Conservation (phyloP, 2,888 invertebrate species). For the Coelopa pilipes region DNA sequence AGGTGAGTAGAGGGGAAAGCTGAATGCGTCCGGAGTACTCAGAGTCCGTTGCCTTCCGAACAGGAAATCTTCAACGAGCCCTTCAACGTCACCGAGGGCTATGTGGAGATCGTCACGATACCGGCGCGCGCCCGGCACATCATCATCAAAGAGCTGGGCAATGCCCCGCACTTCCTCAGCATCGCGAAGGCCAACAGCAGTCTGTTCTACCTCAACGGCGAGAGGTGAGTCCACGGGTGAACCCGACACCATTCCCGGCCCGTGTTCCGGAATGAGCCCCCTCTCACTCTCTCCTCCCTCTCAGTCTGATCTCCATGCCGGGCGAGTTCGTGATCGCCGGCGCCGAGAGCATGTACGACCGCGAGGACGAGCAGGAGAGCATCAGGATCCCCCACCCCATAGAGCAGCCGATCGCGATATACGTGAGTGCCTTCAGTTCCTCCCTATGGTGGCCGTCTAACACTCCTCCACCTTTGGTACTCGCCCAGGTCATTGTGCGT, state of each 20-base stretch:
- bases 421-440: slow-evolving; percentile 70
- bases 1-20: slow-evolving; percentile 55
- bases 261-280: too few relatives aligned
- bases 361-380: slow-evolving; percentile 82
- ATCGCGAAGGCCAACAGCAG: slow-evolving; percentile 77
- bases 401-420: slow-evolving; percentile 81
- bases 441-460: background rate
- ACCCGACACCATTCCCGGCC: too few relatives aligned
- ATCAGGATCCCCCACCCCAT: slow-evolving; percentile 85
- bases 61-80: slow-evolving; percentile 64
- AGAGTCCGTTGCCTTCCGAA: background rate
- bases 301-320: slow-evolving; percentile 76
- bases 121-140: slow-evolving; percentile 85
- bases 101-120: slow-evolving; percentile 73
- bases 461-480: slow-evolving; percentile 28
- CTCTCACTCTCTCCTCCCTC: slow-evolving; percentile 49
- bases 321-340: slow-evolving; percentile 87
- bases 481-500: slow-evolving; percentile 75
- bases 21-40: background rate
- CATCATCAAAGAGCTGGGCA: slow-evolving; percentile 78
- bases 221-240: slow-evolving; percentile 55
- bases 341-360: slow-evolving; percentile 80
- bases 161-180: slow-evolving; percentile 83
- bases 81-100: slow-evolving; percentile 73
- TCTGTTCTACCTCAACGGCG: slow-evolving; percentile 82